Conservation (phyloP, 2,113 vertebrate genomes). For the Plotosus lineatus region DNA sequence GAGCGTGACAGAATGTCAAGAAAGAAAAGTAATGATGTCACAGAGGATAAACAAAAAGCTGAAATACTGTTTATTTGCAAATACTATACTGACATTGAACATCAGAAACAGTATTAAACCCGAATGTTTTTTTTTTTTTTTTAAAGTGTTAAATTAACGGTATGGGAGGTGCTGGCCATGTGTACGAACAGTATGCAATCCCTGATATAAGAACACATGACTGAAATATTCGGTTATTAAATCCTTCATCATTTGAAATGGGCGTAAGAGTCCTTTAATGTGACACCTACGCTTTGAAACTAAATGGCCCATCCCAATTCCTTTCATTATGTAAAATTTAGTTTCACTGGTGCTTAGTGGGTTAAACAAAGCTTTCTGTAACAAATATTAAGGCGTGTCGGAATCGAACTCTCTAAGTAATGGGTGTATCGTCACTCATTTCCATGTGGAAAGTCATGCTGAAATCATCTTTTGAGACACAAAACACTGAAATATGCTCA, state of each 20-base stretch:
- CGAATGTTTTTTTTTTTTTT: too few species aligned
- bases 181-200: background rate
- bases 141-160: background rate
- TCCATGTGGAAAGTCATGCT: background rate
- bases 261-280: background rate
- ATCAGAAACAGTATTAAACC: background rate
- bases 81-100: background rate
- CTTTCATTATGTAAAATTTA: background rate
- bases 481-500: background rate
- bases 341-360: background rate
- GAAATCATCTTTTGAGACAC: background rate
- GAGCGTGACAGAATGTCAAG: background rate
- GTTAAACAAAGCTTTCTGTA: background rate
- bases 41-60: background rate
- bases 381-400: slow-evolving; percentile 6
- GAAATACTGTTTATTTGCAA: background rate
- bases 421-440: background rate
- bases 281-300: slow-evolving; percentile 8
- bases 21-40: background rate
- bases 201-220: background rate
- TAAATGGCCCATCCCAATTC: slow-evolving; percentile 3
- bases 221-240: background rate
- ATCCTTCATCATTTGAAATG: background rate
- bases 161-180: background rate
- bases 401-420: background rate